Evolutionary conservation across 1,140 invertebrate species (phyloP).

Genomic region (Wasmannia auropunctata): DNA sequence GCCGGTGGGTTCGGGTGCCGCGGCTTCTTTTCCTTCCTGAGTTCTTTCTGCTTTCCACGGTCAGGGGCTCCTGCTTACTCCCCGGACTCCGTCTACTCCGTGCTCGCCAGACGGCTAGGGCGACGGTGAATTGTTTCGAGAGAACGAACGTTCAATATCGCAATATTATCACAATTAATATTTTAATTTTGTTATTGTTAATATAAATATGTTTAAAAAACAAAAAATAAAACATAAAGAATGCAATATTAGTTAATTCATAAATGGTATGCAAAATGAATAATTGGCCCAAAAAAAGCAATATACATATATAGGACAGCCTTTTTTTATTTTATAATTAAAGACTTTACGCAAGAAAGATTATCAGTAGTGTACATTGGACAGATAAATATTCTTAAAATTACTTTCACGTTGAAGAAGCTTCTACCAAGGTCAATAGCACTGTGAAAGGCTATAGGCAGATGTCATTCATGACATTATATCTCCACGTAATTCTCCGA

Average conservation of each 20-base stretch:
- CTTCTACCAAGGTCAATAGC: neutral
- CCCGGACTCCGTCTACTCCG: conserved; percentile 39
- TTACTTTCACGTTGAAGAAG: neutral
- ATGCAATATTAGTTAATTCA: neutral
- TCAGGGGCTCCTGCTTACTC: conserved; percentile 42
- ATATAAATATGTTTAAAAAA: neutral
- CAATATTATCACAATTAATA: neutral
- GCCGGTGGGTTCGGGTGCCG: conserved; percentile 23
- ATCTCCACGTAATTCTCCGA: neutral
- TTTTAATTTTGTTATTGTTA: neutral
- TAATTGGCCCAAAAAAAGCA: neutral
- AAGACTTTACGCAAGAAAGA: neutral
- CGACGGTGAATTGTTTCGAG: conserved; percentile 29
- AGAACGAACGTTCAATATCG: neutral
- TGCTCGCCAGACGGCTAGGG: conserved; percentile 41
- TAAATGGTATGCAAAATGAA: neutral
- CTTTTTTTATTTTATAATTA: neutral
- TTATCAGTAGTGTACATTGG: neutral
- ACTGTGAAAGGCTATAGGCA: neutral
- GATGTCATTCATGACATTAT: neutral
- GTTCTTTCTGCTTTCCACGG: conserved; percentile 67
- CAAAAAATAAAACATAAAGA: neutral
- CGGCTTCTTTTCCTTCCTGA: conserved; percentile 61
- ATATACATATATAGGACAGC: neutral
- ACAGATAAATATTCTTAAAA: neutral